Conservation (phyloP, 2,797 vertebrate species). For the Acanthiza pusilla region DNA sequence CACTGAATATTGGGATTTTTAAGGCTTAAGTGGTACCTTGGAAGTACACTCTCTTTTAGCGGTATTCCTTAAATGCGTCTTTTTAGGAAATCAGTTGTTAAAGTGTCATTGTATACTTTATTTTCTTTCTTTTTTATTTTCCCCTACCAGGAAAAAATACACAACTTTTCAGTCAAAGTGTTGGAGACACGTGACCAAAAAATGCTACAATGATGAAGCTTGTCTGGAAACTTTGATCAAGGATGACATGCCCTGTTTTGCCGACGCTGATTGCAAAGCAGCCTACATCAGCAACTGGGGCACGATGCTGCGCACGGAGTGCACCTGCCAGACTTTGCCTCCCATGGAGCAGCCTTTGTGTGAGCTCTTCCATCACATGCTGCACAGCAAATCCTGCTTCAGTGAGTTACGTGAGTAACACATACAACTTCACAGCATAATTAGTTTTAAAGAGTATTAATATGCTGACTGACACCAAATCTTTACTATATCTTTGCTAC, state of each 20-base stretch:
- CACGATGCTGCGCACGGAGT: slow-evolving; percentile 78
- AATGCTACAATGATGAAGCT: slow-evolving; percentile 69
- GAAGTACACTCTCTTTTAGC: neutral
- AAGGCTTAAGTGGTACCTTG: neutral
- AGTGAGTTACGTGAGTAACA: slow-evolving; percentile 69
- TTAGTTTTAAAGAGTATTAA: neutral
- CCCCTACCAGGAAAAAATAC: slow-evolving; percentile 71
- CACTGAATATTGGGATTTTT: neutral
- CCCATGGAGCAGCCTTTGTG: slow-evolving; percentile 71
- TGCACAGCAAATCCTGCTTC: slow-evolving; percentile 84
- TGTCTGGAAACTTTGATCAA: slow-evolving; percentile 76
- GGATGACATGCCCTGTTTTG: slow-evolving; percentile 73
- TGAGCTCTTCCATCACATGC: slow-evolving; percentile 74
- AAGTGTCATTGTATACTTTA: neutral
- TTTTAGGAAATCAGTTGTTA: neutral
- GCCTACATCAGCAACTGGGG: slow-evolving; percentile 82
- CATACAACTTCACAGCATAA: neutral
- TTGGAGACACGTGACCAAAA: slow-evolving; percentile 71
- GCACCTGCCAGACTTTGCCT: slow-evolving; percentile 75
- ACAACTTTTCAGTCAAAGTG: slow-evolving; percentile 77
- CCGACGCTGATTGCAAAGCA: slow-evolving; percentile 75
- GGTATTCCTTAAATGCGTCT: neutral
- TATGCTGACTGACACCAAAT: neutral
- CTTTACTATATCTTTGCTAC: neutral
- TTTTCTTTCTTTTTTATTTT: neutral